Percentiles rank a stretch among this genome's conserved stretches.
Evolutionary conservation across 1,140 invertebrate species (phyloP).

Genomic region (Forficula auricularia): DNA sequence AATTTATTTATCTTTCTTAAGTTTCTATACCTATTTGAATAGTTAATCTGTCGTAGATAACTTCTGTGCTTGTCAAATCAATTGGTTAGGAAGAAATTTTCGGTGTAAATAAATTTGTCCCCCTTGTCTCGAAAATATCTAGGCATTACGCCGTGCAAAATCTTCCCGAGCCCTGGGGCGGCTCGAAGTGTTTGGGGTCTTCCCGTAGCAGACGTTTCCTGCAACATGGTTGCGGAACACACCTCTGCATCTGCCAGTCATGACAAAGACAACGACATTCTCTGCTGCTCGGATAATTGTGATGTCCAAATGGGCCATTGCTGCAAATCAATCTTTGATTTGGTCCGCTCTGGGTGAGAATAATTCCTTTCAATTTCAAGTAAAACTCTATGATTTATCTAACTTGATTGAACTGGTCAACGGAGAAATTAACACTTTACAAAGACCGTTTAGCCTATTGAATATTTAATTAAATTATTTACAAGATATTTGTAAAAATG

Average conservation of each 20-base stretch:
- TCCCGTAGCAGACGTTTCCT: conserved; percentile 25
- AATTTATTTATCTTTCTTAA: too few species aligned
- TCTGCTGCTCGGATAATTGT: conserved; percentile 26
- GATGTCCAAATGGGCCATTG: conserved; percentile 24
- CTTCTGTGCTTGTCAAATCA: too few species aligned
- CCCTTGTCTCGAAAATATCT: too few species aligned
- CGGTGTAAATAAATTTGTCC: too few species aligned
- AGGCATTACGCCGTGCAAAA: conserved; percentile 19
- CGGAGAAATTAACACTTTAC: too few species aligned
- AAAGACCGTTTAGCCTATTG: not conserved
- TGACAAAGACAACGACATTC: conserved; percentile 25
- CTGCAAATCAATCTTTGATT: conserved; percentile 41
- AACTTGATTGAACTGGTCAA: not conserved
- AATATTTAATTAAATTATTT: not conserved
- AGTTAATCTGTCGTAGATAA: too few species aligned
- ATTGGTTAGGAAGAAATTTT: too few species aligned
- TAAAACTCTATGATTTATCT: not conserved
- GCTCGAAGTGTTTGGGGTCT: conserved; percentile 70
- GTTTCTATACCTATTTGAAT: too few species aligned
- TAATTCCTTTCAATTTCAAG: not conserved
- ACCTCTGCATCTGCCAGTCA: conserved; percentile 30
- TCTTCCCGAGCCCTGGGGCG: conserved; percentile 52
- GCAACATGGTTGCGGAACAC: conserved; percentile 31
- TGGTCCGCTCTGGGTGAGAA: conserved; percentile 40
- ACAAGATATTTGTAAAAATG: not conserved